Evolutionary conservation across 2,888 invertebrate genomes (phyloP).

Genomic region (Myopa tessellatipennis): DNA sequence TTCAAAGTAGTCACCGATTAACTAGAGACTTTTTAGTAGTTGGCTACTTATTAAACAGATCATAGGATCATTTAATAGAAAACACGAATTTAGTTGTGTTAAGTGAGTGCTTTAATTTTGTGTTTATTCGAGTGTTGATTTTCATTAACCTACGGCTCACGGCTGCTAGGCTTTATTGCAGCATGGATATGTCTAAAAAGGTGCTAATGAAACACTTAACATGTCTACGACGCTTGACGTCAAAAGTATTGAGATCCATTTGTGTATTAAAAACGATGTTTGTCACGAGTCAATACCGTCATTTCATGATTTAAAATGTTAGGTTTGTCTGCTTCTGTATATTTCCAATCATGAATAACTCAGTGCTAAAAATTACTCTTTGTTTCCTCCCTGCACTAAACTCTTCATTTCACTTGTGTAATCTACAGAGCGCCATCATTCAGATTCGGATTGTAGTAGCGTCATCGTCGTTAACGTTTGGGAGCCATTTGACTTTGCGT

Average conservation of each 20-base stretch:
- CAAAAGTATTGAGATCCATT: not conserved
- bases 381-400: too few relatives aligned
- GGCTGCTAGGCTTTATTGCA: slow-evolving; percentile 13
- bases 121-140: not conserved
- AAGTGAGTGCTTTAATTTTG: not conserved
- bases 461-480: not conserved
- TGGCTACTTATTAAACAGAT: not conserved
- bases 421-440: not conserved
- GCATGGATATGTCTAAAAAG: not conserved
- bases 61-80: not conserved
- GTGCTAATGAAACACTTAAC: slow-evolving; percentile 19
- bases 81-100: not conserved
- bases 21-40: not conserved
- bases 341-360: too few relatives aligned
- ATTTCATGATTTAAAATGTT: too few relatives aligned
- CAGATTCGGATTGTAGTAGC: not conserved
- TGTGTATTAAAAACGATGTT: not conserved
- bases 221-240: not conserved
- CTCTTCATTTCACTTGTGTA: too few relatives aligned
- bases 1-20: not conserved
- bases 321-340: too few relatives aligned
- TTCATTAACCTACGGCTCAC: slow-evolving; percentile 13
- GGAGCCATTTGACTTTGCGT: slow-evolving; percentile 5
- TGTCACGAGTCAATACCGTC: too few relatives aligned
- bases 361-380: too few relatives aligned